phyloP scores from a whole-genome alignment of 64 coral and sea anemone genomes.

The Astreopora myriophthalma region DNA sequence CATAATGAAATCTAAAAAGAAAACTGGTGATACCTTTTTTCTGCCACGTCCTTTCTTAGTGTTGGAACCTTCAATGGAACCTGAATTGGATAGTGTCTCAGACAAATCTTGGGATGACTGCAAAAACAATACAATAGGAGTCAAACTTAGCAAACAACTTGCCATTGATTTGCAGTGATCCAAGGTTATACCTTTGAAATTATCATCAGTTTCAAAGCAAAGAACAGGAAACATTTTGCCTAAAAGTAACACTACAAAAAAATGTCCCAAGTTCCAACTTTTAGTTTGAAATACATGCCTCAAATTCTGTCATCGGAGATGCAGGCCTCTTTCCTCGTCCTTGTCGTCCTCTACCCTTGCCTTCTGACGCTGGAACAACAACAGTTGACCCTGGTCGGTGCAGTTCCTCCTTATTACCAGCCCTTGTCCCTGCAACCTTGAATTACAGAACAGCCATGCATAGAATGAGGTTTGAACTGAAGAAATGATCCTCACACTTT shows the following conservation, averaged over 20 bases:
- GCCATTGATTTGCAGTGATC: no score
- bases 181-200: no score
- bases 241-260: no score
- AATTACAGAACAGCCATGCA: no score
- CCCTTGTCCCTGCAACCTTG: background rate
- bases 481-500: no score
- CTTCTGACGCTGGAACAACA: background rate
- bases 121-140: background rate
- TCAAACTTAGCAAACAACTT: background rate
- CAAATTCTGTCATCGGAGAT: background rate
- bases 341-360: constrained; percentile 20
- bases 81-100: background rate
- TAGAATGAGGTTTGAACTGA: no score
- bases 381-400: background rate
- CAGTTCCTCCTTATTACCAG: background rate
- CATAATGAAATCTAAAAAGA: background rate
- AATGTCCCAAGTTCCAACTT: background rate
- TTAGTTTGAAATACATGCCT: background rate
- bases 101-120: background rate
- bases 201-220: no score
- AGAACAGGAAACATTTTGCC: no score
- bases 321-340: background rate
- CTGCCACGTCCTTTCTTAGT: background rate
- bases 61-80: background rate
- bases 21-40: background rate